Conservation (phyloP, 2,888 invertebrate species). For the Pomacea canaliculata region DNA sequence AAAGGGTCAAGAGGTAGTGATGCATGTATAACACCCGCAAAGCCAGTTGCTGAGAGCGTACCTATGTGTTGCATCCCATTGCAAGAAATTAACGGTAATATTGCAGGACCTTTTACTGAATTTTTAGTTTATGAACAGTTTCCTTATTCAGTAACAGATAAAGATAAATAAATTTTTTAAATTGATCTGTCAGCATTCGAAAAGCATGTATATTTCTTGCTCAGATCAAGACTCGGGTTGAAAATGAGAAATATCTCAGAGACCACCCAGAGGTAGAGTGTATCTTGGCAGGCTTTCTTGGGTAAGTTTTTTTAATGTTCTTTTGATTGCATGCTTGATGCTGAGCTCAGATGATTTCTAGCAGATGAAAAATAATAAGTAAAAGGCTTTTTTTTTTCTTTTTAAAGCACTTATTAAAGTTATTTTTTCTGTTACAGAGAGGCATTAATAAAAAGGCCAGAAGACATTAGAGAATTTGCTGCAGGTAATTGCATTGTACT, state of each 20-base stretch:
- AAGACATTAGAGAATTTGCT: constrained; percentile 66
- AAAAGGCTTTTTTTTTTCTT: too few species aligned
- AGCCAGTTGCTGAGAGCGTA: neutral
- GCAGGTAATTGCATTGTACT: constrained; percentile 49
- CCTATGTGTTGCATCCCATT: neutral
- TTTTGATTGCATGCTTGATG: too few species aligned
- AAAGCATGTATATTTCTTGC: constrained; percentile 27
- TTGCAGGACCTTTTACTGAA: neutral
- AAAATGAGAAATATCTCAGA: constrained; percentile 66
- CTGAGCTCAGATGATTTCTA: too few species aligned
- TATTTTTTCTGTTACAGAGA: constrained; percentile 42
- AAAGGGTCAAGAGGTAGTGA: neutral
- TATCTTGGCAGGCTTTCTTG: constrained; percentile 63
- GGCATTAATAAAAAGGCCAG: constrained; percentile 60
- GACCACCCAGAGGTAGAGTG: constrained; percentile 68
- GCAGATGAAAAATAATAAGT: too few species aligned
- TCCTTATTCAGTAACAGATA: too few species aligned
- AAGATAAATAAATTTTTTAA: too few species aligned
- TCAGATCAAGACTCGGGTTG: constrained; percentile 64
- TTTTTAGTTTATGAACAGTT: neutral
- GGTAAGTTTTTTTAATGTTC: constrained; percentile 45
- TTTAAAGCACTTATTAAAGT: too few species aligned
- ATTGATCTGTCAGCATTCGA: too few species aligned
- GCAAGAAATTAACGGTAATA: neutral
- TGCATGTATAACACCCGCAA: neutral